These are phyloP conservation scores for Panagrolaimus sp. DNA, from an alignment of 1,140 invertebrate genomes.

Conservation along the genomic window DNA sequence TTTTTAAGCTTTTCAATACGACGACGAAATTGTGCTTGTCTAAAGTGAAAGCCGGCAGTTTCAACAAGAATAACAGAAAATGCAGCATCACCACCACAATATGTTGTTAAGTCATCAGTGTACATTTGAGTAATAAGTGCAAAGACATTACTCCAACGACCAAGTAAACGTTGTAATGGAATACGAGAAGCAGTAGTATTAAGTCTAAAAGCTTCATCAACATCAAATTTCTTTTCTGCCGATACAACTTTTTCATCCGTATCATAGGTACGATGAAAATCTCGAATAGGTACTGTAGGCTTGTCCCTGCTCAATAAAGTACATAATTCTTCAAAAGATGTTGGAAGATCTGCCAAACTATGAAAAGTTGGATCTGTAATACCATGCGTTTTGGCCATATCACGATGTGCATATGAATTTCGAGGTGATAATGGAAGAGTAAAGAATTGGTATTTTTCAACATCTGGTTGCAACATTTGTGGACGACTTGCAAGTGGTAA, in stretches of 20 bases:
- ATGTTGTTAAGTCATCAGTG: constrained; percentile 55
- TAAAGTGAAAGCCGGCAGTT: constrained; percentile 69
- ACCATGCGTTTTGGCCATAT: constrained; percentile 39
- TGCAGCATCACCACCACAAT: constrained; percentile 90
- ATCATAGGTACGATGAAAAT: too few relatives aligned
- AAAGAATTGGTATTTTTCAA: constrained; percentile 86
- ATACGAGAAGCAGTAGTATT: background rate
- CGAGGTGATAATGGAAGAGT: constrained; percentile 64
- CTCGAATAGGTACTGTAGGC: too few relatives aligned
- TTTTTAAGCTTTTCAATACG: constrained; percentile 96
- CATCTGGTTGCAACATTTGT: constrained; percentile 83
- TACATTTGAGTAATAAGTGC: constrained; percentile 5
- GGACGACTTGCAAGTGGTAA: constrained; percentile 91
- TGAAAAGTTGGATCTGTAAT: constrained; percentile 32
- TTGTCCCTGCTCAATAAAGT: too few relatives aligned
- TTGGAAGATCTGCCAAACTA: background rate
- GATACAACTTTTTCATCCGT: too few relatives aligned
- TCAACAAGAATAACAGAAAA: constrained; percentile 78
- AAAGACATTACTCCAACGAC: background rate
- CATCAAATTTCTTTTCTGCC: background rate
- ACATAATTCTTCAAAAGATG: too few relatives aligned
- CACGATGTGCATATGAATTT: constrained; percentile 28
- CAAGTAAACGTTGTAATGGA: background rate
- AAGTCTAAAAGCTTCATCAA: background rate
- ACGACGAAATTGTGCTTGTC: constrained; percentile 87